Evolutionary conservation across 1,140 invertebrate genomes (phyloP), one percentile per base, ranked within the genome.

Genomic region (Diabrotica virgifera): DNA sequence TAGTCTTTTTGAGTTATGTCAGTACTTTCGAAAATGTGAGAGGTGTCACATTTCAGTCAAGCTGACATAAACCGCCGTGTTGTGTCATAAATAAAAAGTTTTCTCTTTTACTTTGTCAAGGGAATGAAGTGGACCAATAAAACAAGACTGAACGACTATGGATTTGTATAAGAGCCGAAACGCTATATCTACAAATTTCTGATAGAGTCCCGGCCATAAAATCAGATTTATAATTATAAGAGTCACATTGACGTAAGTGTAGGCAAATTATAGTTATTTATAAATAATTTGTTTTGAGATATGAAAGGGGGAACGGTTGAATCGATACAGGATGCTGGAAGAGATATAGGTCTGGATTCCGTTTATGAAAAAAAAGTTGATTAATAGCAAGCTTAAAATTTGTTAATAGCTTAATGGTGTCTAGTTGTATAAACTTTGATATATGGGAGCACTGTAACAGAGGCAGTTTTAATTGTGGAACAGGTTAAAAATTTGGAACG

Each of bases 211-310:
- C 55, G 62, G 70, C 70, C 63, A 72, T 72, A 72, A 72, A 72
- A 72, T 65, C 67, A 68, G 70, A 72, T 72, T 72, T 72, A 72
- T 72, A 72, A 72, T 72, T 70, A 72, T 72, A 70, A 70, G 63
- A n/a, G n/a, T n/a, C n/a, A n/a, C n/a, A 66, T 68, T 70, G 70
- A 72, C 70, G 70, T 72, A 72, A 72, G 70, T 72, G 70, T 70
- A 68, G 70, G 70, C 70, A 72, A 46, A 72, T 70, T 63, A 64
- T 69, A 56, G 57, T 72, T 70, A 72, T 72, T 72, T 68, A 72
- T 72, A 69, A 72, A 68, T 70, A 72, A 72, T 72, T 72, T 72
- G 68, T 72, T 72, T 72, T 46, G 40, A 6, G 40, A 46, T 46
- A 46, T 46, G 6, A 46, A 6, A 46, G n/a, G 40, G 40, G 40